Base-by-base conservation (phyloP, 2,113 vertebrate species). In the Charadrius vociferus region DNA sequence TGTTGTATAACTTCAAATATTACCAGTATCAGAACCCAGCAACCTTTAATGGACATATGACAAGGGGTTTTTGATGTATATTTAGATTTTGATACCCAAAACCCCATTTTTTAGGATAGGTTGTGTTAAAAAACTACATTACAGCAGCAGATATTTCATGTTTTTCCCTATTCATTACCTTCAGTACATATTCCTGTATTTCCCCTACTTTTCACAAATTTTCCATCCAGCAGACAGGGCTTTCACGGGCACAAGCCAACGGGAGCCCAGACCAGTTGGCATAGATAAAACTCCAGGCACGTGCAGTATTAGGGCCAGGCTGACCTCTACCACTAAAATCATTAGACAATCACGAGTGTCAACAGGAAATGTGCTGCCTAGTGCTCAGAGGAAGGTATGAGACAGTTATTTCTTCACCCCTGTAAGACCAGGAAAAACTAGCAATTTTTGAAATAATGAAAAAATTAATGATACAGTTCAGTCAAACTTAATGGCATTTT, bases 101-200 rank as follows among this genome's bases (percentile, higher is more conserved):
- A 9, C 20, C 5, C 20, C 5, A 27, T 63, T 22, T 61, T 23
- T 34, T 63, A 58, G 43, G 63, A 12, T 37, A 71, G 7, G 29
- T 37, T 59, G n/a, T 22, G 43, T 74, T 71, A 59, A 75, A 75
- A 50, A 63, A 3, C 5, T 9, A 3, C 14, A 81, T 2, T 2
- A 20, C 12, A 49, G 26, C 67, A 66, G 45, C 70, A 39, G 52
- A 0, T 9, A 24, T 3, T 23, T 66, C 30, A 8, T 9, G 22
- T 41, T 37, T 70, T 30, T 27, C 20, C 17, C 14, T 34, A 0
- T 18, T 65, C 0, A 0, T 12, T 75, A 18, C 11, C 34, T 45
- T 59, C 20, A 17, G 26, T 19, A 39, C 9, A 6, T 21, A 56
- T 2, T 26, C n/a, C 39, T 78, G 36, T 8, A 10, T 18, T 39